These are phyloP conservation scores for Litocranius walleri DNA, from an alignment of 2,113 vertebrate species.

Conservation along the genomic window DNA sequence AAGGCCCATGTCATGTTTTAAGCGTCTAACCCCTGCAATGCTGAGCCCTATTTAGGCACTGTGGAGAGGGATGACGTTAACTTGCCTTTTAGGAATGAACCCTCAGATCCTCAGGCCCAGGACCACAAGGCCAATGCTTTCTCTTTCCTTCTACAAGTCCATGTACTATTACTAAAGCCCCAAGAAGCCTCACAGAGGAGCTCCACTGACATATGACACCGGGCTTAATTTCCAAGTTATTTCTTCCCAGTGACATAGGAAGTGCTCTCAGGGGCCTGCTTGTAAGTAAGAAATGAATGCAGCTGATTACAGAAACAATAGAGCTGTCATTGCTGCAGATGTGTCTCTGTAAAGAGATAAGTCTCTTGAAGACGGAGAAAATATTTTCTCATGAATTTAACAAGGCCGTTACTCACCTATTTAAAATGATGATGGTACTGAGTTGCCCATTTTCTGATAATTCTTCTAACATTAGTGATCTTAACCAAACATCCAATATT, in stretches of 20 bases:
- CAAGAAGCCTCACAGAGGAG: neutral
- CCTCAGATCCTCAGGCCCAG: neutral
- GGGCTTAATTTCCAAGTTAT: neutral
- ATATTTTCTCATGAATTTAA: neutral
- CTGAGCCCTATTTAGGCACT: neutral
- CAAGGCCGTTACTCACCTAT: neutral
- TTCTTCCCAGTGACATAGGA: neutral
- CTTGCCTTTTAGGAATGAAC: neutral
- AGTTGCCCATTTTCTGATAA: neutral
- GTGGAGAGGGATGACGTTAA: neutral
- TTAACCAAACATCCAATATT: neutral
- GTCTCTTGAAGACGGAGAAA: neutral
- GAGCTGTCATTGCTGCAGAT: neutral
- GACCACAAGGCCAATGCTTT: neutral
- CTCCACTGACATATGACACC: neutral
- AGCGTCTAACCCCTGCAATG: neutral
- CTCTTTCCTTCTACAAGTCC: neutral
- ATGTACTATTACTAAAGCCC: neutral
- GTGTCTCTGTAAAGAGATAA: neutral
- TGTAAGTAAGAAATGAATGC: neutral
- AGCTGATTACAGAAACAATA: neutral
- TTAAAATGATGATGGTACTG: neutral
- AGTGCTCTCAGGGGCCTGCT: neutral
- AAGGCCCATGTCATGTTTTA: neutral
- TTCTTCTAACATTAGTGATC: neutral